These are phyloP conservation scores for Hemibagrus wyckioides DNA, from an alignment of 2,113 vertebrate genomes.

Conservation along the genomic window DNA sequence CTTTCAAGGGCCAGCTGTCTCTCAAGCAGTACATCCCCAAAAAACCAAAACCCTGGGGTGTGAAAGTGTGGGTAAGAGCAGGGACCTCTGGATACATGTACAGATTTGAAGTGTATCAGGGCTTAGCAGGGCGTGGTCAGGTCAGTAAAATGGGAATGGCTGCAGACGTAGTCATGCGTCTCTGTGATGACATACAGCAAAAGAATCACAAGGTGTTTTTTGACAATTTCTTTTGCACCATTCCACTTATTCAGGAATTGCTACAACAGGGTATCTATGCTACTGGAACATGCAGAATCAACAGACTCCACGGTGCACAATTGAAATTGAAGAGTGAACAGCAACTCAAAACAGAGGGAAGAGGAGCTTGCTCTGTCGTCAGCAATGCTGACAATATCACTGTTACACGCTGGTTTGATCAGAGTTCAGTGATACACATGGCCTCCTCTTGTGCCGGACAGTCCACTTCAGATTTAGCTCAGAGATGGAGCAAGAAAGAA, in stretches of 20 bases:
- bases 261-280: constrained; percentile 26
- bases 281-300: constrained; percentile 29
- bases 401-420: too few relatives aligned
- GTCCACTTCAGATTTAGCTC: too few relatives aligned
- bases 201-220: not conserved
- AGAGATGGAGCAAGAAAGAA: too few relatives aligned
- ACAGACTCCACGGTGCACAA: not conserved
- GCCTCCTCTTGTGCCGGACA: too few relatives aligned
- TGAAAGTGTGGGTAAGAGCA: constrained; percentile 45
- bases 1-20: constrained; percentile 39
- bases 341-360: not conserved
- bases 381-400: too few relatives aligned
- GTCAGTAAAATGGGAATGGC: constrained; percentile 16
- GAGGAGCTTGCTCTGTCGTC: too few relatives aligned
- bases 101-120: constrained; percentile 43
- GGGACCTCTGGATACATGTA: constrained; percentile 39
- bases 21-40: constrained; percentile 26
- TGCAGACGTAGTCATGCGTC: constrained; percentile 26
- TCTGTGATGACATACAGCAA: constrained; percentile 44
- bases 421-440: too few relatives aligned
- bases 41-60: constrained; percentile 33
- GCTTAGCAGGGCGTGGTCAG: not conserved
- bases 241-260: constrained; percentile 39
- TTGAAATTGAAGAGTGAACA: constrained; percentile 9
- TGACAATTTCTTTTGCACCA: constrained; percentile 44